Evolutionary conservation across 1,140 invertebrate species (phyloP), one percentile per base, ranked within the genome.

Genomic region (Fopius arisanus): DNA sequence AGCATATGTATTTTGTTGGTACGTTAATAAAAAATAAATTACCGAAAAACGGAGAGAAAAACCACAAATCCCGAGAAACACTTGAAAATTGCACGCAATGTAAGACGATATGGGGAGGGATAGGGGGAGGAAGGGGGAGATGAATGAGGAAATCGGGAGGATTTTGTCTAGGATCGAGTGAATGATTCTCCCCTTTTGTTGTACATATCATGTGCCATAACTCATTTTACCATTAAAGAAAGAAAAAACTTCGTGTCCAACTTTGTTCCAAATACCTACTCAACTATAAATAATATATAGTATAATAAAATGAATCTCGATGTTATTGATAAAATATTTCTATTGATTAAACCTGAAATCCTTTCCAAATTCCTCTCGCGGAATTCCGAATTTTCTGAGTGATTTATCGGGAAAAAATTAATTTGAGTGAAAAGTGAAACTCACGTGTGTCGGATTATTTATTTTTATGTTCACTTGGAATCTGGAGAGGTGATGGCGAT

Each of bases 171-270:
- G 48, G 51, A 75, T 59, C 62, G 63, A 71, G 75, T 81, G 77
- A 72, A 74, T 70, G 62, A 79, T 72, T 81, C 69, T 26, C 72
- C 54, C 69, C 81, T 80, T 79, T 82, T 86, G 81, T 80, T 87
- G 86, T 87, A 87, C 84, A 87, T 87, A 88, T 86, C 84, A 87
- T 88, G 86, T 87, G 84, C 86, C 87, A 87, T 87, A 87, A 86
- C 81, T 87, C 82, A 85, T 88, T 87, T 73, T 87, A 87, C 79
- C 83, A 86, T 87, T 59, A 28, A 59, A 19, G 54, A 59, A 59
- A 59, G 21, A 19, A 65, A 65, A 73, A 73, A 87, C 80, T 87
- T 87, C 82, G 82, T 87, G 85, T 87, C 86, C 82, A 87, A 88
- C 83, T 87, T 88, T 88, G 86, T 88, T 88, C 86, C 83, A 86